Base-by-base conservation (phyloP, 2,888 invertebrate genomes). In the Zaprionus bogoriensis region DNA sequence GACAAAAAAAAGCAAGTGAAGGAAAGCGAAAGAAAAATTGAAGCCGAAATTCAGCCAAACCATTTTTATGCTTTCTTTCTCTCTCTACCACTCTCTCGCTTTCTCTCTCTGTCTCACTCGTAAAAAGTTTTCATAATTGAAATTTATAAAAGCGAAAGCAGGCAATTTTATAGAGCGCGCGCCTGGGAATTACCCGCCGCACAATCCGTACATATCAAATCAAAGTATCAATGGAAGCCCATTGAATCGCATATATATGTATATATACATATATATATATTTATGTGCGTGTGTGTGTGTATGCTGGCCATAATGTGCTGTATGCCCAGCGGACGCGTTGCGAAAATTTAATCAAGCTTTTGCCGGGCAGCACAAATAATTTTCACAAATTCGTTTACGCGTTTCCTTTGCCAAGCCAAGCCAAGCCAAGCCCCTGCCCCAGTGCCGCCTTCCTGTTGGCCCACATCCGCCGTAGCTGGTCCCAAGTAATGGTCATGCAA, bases 381-480 rank as follows among this genome's bases (percentile, higher is more conserved):
- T 79, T 79, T 79, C 67, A 55, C 76, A 79, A 79, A 79, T 82
- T 81, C 82, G 73, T 68, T 81, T 81, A 79, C 67, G 79, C 73
- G 64, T 78, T 79, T 81, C 53, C 66, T 47, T 70, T 64, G 41
- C 61, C 62, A 32, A 19, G 48, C 48, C 48, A 59, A 65, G 30
- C 1, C 30, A 28, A 7, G 19, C 38, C 51, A 6, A 5, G 9
- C 12, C 39, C 5, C 10, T n/a, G 17, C n/a, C 47, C 6, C 5
- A 9, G 14, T n/a, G 9, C 19, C 1, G 23, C n/a, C 52, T 32
- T 3, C 3, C 10, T 2, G 0, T 9, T 10, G 7, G 6, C 12
- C 7, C 32, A 36, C 32, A 32, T 32, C 30, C 30, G 23, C 22
- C 9, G 17, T 22, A 6, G 12, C 32, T 10, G 22, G 6, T 10